Evolutionary conservation across 1,140 invertebrate species (phyloP).

Genomic region (Zaprionus ornatus): DNA sequence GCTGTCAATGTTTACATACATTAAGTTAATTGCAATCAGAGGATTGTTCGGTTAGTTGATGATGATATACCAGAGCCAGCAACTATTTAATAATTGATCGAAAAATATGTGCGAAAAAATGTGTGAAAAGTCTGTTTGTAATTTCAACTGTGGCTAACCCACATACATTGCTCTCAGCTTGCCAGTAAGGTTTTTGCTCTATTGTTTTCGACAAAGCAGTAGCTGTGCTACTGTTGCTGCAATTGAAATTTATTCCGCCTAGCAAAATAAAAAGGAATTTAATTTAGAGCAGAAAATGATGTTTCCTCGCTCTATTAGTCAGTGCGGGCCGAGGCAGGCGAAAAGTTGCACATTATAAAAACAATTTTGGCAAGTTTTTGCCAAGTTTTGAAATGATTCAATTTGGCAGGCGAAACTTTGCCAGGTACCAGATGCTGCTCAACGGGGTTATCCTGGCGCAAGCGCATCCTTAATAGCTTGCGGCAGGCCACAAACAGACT

Average conservation of each 20-base stretch:
- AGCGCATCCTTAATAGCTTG: slow-evolving; percentile 39
- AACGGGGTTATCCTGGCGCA: slow-evolving; percentile 5
- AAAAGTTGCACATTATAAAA: slow-evolving; percentile 69
- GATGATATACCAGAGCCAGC: background rate
- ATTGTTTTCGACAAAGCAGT: slow-evolving; percentile 57
- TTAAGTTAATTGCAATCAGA: background rate
- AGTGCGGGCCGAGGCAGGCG: slow-evolving; percentile 17
- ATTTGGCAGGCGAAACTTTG: slow-evolving; percentile 66
- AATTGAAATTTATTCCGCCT: slow-evolving; percentile 55
- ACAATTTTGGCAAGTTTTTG: slow-evolving; percentile 66
- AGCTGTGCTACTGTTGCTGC: slow-evolving; percentile 44
- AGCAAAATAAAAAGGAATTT: slow-evolving; percentile 56
- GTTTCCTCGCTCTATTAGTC: slow-evolving; percentile 57
- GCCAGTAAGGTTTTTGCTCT: slow-evolving; percentile 18
- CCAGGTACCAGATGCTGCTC: slow-evolving; percentile 50
- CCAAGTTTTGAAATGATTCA: slow-evolving; percentile 70
- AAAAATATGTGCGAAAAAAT: slow-evolving; percentile 39
- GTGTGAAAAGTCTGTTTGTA: slow-evolving; percentile 65
- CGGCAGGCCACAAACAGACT: slow-evolving; percentile 38
- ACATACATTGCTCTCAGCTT: background rate
- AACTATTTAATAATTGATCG: background rate
- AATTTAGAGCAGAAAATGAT: slow-evolving; percentile 55
- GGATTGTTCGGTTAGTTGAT: background rate
- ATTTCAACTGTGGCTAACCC: slow-evolving; percentile 53
- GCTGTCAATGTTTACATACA: slow-evolving; percentile 5